These are phyloP conservation scores for Bufotes viridis DNA, from an alignment of 2,797 vertebrate species.

Conservation along the genomic window DNA sequence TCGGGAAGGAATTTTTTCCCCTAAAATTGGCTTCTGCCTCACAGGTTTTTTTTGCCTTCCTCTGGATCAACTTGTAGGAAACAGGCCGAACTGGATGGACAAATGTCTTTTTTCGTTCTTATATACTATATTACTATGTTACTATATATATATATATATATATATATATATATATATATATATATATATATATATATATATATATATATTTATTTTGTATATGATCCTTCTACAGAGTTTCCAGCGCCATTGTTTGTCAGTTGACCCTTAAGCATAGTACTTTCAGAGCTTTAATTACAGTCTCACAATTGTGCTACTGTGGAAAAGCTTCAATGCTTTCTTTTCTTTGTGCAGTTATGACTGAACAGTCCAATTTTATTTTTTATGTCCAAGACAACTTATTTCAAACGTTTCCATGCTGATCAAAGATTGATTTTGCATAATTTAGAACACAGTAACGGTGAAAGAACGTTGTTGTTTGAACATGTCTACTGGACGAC, in stretches of 20 bases:
- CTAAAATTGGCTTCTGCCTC: too few species aligned
- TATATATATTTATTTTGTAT: background rate
- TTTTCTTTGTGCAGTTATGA: background rate
- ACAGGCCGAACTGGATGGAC: too few species aligned
- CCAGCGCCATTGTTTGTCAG: background rate
- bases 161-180: too few species aligned
- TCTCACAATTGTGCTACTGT: background rate
- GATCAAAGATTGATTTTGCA: slow-evolving; percentile 1
- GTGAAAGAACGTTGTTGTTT: background rate
- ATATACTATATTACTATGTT: too few species aligned
- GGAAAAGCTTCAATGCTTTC: background rate
- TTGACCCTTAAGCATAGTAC: background rate
- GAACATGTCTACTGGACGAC: background rate
- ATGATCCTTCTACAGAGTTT: background rate
- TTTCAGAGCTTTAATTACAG: background rate
- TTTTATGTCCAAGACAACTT: background rate
- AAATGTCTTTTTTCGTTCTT: too few species aligned
- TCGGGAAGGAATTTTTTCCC: too few species aligned
- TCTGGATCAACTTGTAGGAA: too few species aligned
- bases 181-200: background rate
- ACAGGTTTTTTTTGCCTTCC: too few species aligned
- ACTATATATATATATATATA: too few species aligned
- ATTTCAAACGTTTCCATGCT: background rate
- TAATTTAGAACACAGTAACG: background rate
- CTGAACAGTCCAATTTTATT: slow-evolving; percentile 2